Evolutionary conservation across 2,113 vertebrate species (phyloP).

Genomic region (Ophthalmolycus amberensis): DNA sequence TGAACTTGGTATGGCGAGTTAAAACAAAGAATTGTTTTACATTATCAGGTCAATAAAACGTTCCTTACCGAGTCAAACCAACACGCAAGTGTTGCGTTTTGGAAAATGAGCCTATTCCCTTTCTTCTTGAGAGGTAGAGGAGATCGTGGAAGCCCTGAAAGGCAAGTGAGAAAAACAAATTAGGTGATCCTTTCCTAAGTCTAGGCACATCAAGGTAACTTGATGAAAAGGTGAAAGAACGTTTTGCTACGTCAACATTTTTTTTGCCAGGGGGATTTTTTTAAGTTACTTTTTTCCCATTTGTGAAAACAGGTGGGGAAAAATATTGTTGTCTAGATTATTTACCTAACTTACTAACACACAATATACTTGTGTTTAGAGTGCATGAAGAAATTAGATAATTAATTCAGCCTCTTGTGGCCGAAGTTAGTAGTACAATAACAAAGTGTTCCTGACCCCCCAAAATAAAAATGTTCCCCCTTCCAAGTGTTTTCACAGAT

Average conservation of each 20-base stretch:
- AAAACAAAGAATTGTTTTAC: too few relatives aligned
- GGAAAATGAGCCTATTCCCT: background rate
- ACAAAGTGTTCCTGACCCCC: background rate
- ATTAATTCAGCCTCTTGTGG: background rate
- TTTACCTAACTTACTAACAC: background rate
- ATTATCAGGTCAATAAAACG: too few relatives aligned
- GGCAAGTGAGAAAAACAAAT: background rate
- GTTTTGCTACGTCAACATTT: too few relatives aligned
- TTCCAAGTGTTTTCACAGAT: background rate
- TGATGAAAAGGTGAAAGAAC: background rate
- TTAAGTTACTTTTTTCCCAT: background rate
- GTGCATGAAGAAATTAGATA: background rate
- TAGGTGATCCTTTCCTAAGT: background rate
- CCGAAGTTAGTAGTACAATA: background rate
- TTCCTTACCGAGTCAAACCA: too few relatives aligned
- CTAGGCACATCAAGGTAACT: background rate
- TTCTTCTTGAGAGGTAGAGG: background rate
- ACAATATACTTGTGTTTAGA: background rate
- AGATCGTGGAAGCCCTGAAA: background rate
- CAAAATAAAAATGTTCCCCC: too few relatives aligned
- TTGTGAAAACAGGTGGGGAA: background rate
- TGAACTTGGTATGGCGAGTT: too few relatives aligned
- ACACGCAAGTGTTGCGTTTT: background rate
- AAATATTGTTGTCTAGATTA: background rate
- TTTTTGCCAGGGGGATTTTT: background rate